Conservation (phyloP, 2,113 vertebrate species). For the Catharus fuscescens region DNA sequence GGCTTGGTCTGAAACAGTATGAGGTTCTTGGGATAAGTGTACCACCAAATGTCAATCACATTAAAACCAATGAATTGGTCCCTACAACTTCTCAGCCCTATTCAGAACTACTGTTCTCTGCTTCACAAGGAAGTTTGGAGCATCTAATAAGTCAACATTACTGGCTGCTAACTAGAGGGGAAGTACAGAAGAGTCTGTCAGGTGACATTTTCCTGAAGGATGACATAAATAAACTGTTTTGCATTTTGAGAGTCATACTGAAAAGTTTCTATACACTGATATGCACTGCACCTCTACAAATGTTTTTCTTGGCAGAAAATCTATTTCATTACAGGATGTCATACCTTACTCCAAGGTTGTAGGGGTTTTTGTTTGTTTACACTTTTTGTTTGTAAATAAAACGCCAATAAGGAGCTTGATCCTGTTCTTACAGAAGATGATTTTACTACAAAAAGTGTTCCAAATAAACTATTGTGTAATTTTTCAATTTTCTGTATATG, state of each 20-base stretch:
- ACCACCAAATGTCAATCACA: not conserved
- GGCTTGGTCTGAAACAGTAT: not conserved
- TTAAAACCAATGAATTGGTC: not conserved
- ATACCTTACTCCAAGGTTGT: not conserved
- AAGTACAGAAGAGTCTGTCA: not conserved
- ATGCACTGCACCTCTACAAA: not conserved
- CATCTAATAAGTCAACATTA: not conserved
- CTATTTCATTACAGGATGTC: not conserved
- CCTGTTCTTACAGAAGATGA: not conserved
- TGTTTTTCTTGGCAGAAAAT: not conserved
- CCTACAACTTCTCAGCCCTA: not conserved
- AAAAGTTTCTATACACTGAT: not conserved
- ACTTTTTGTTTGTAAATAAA: not conserved
- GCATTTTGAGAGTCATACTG: not conserved
- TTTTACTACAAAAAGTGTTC: not conserved
- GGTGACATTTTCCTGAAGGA: not conserved
- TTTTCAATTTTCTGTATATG: not conserved
- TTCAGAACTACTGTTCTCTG: not conserved
- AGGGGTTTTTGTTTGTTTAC: not conserved
- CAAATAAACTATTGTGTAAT: not conserved
- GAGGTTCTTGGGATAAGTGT: not conserved
- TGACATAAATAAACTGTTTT: not conserved
- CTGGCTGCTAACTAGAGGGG: not conserved
- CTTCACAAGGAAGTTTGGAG: not conserved
- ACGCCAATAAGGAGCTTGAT: not conserved